phyloP scores from a whole-genome alignment of 2,888 invertebrate genomes.

The Melolontha melolontha region DNA sequence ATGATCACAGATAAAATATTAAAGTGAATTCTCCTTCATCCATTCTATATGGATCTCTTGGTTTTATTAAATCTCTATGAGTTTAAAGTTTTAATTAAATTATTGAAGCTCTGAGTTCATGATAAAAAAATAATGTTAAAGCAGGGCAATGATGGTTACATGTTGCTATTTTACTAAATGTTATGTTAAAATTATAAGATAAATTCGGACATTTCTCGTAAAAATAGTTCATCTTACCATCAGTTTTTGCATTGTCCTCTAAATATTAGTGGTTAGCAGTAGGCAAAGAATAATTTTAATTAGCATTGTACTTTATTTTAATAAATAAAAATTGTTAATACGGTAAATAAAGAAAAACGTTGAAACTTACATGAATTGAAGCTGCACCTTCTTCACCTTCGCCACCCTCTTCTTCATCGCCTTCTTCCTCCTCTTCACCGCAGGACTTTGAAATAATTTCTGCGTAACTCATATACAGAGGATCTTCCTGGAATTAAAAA shows the following conservation, averaged over 20 bases:
- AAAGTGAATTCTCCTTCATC: too few species aligned
- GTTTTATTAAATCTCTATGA: too few species aligned
- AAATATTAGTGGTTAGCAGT: conserved; percentile 40
- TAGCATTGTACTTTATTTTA: background rate
- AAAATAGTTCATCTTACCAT: conserved; percentile 64
- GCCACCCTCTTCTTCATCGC: conserved; percentile 87
- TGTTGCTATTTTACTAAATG: too few species aligned
- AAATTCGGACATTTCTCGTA: background rate
- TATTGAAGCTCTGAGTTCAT: too few species aligned
- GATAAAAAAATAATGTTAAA: too few species aligned
- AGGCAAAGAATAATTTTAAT: background rate
- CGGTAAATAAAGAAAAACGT: background rate
- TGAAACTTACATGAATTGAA: conserved; percentile 88
- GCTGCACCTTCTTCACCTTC: conserved; percentile 81
- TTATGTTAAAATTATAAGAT: background rate
- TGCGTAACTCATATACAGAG: conserved; percentile 97
- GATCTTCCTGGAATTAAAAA: conserved; percentile 77
- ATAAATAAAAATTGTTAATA: background rate
- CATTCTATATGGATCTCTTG: too few species aligned
- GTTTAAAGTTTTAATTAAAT: too few species aligned
- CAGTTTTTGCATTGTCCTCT: conserved; percentile 68
- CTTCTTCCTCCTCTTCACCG: conserved; percentile 97
- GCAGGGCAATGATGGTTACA: too few species aligned
- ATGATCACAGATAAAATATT: too few species aligned
- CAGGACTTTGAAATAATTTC: conserved; percentile 98